Conservation (phyloP, 35 echinoderm and acorn worm species). For the Ptychodera flava region DNA sequence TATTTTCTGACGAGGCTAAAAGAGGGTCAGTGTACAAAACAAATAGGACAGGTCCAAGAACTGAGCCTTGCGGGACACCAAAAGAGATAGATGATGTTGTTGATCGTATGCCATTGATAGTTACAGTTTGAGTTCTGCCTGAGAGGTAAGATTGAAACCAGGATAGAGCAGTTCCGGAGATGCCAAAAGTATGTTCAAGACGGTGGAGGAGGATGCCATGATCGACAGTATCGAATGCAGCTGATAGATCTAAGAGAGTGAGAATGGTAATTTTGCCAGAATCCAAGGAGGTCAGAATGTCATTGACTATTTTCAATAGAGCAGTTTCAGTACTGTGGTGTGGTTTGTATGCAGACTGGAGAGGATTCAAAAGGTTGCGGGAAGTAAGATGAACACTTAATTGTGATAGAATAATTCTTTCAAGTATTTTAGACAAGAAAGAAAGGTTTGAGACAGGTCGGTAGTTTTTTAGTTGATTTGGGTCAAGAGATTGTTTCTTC, state of each 20-base stretch:
- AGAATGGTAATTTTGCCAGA: conserved; percentile 22
- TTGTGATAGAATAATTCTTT: conserved; percentile 27
- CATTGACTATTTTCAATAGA: conserved; percentile 31
- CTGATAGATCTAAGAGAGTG: conserved; percentile 36
- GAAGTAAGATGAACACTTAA: conserved; percentile 15
- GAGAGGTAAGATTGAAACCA: conserved; percentile 39
- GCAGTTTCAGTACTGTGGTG: conserved; percentile 44
- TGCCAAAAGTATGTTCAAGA: conserved; percentile 19
- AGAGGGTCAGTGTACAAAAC: no score
- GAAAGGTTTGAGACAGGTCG: conserved; percentile 39
- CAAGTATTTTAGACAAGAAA: conserved; percentile 43
- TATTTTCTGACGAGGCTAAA: no score
- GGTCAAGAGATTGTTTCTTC: conserved; percentile 34
- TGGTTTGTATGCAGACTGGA: conserved; percentile 32
- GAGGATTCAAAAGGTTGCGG: conserved; percentile 15
- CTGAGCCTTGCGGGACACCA: neutral
- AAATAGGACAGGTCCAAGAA: conserved; percentile 11
- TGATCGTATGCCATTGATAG: neutral
- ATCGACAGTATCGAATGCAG: conserved; percentile 54
- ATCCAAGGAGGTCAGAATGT: conserved; percentile 35
- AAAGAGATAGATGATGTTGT: neutral
- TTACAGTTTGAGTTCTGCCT: neutral
- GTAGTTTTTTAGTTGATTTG: conserved; percentile 40
- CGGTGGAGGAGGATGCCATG: conserved; percentile 35
- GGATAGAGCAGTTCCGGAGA: neutral